Conservation (phyloP, 2,888 invertebrate genomes). For the Hemithea aestivaria region DNA sequence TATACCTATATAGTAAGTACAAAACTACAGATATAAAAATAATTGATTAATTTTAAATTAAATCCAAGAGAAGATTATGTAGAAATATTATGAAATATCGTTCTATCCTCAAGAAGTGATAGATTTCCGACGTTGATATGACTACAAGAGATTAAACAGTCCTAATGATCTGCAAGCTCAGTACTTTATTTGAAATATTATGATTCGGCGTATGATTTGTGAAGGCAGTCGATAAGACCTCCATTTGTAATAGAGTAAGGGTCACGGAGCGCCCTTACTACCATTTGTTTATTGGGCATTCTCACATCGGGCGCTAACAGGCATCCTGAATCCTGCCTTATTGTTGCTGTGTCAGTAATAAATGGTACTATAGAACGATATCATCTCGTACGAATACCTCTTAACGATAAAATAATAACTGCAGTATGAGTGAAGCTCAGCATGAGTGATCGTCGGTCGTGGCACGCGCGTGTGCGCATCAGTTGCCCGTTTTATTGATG, state of each 20-base stretch:
- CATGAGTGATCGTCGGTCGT: conserved; percentile 48
- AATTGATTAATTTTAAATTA: too few species aligned
- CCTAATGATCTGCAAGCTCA: conserved; percentile 17
- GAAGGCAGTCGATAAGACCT: conserved; percentile 38
- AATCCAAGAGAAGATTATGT: too few species aligned
- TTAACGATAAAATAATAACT: conserved; percentile 55
- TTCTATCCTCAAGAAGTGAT: not conserved
- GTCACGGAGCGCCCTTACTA: conserved; percentile 54
- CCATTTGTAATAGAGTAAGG: conserved; percentile 45
- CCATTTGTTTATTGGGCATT: conserved; percentile 58
- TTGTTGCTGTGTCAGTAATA: conserved; percentile 69
- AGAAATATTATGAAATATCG: too few species aligned
- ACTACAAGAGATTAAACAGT: conserved; percentile 17
- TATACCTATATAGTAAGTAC: too few species aligned
- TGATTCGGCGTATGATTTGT: conserved; percentile 40
- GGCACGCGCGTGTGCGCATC: conserved; percentile 61
- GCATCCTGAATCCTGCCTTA: conserved; percentile 60
- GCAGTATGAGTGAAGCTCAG: conserved; percentile 46
- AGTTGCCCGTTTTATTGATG: conserved; percentile 68
- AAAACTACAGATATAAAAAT: too few species aligned
- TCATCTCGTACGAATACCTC: conserved; percentile 49
- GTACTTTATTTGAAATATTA: conserved; percentile 35
- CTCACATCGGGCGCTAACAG: conserved; percentile 48
- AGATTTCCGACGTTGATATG: conserved; percentile 9
- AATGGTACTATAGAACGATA: conserved; percentile 57